A percentile compares a stretch with the other conserved stretches of the same genome.
These are phyloP conservation scores for Zaprionus lineosus DNA, from an alignment of 2,888 invertebrate species.

Conservation along the genomic window DNA sequence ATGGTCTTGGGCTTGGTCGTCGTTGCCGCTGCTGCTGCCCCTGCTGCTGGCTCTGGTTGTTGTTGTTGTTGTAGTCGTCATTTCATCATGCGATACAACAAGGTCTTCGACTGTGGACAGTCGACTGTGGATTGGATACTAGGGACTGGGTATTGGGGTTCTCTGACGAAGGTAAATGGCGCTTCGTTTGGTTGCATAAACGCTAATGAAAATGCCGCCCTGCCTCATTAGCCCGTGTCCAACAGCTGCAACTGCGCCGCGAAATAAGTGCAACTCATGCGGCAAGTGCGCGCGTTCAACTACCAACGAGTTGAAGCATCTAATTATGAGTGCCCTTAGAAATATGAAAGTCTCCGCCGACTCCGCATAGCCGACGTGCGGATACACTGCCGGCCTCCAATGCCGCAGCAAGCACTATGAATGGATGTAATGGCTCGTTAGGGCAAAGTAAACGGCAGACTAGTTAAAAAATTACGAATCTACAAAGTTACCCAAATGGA, in stretches of 20 bases:
- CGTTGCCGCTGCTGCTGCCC: too few relatives aligned
- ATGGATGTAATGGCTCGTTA: too few relatives aligned
- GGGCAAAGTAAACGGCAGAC: too few relatives aligned
- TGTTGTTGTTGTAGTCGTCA: conserved; percentile 4
- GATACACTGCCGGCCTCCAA: too few relatives aligned
- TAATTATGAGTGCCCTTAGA: conserved; percentile 51
- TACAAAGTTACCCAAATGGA: too few relatives aligned
- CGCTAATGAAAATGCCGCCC: conserved; percentile 61
- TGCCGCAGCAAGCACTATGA: too few relatives aligned
- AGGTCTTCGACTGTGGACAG: conserved; percentile 42
- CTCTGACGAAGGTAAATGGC: conserved; percentile 57
- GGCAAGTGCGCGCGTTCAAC: conserved; percentile 43
- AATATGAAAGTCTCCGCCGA: conserved; percentile 28
- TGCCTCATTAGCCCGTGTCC: conserved; percentile 61
- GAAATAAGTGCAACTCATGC: conserved; percentile 67
- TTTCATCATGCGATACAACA: conserved; percentile 19
- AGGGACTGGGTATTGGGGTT: too few relatives aligned
- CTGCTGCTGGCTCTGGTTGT: too few relatives aligned
- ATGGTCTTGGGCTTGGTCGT: conserved; percentile 56
- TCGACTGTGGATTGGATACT: too few relatives aligned
- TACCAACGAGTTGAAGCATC: conserved; percentile 24
- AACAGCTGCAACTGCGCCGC: conserved; percentile 38
- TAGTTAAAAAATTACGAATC: too few relatives aligned
- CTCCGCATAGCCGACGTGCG: too few relatives aligned
- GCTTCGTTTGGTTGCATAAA: conserved; percentile 53